Base-by-base conservation (phyloP, 2,797 vertebrate genomes). In the Botia kubotai region DNA sequence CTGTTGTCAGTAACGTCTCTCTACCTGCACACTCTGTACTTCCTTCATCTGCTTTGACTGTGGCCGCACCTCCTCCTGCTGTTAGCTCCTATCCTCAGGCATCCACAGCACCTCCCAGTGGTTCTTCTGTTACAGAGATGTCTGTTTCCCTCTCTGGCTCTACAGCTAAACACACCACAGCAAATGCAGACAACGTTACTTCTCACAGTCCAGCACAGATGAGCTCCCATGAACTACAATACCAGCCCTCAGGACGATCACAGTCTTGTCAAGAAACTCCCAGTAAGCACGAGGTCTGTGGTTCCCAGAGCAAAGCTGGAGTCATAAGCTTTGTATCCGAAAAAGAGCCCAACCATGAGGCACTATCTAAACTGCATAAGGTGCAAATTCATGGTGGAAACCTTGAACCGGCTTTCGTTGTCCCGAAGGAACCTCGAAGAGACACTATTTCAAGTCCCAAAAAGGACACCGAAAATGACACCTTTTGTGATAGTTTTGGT, bases 391-490 rank as follows among this genome's bases (percentile, higher is more conserved):
- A 84, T 60, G 84, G 55, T 77, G 73, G 87, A 86, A 84, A 79
- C 82, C 83, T 88, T 67, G 73, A 50, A 74, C 68, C 33, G 3
- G 16, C 65, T 23, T 65, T 71, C 21, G 29, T 29, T n/a, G 89
- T 72, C 19, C 86, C 88, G 55, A 86, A 82, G 83, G 82, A 87
- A 11, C 33, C 57, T 11, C 70, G 79, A 4, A 82, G 48, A 43
- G 50, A 69, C 55, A 55, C 50, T 72, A 13, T 29, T 1, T 1
- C 60, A 65, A 48, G 80, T 75, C 80, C 86, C 80, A 83, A 86
- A 83, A 87, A 80, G 57, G 71, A 85, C 63, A 72, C 81, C 69
- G 52, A 87, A 83, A 77, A 83, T 73, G 88, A 77, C 48, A 50
- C 63, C 52, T 29, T 83, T 48, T 65, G 80, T 79, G 67, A 88